These are phyloP conservation scores for Hydropsyche betteni DNA, from an alignment of 2,888 invertebrate species.

Conservation along the genomic window DNA sequence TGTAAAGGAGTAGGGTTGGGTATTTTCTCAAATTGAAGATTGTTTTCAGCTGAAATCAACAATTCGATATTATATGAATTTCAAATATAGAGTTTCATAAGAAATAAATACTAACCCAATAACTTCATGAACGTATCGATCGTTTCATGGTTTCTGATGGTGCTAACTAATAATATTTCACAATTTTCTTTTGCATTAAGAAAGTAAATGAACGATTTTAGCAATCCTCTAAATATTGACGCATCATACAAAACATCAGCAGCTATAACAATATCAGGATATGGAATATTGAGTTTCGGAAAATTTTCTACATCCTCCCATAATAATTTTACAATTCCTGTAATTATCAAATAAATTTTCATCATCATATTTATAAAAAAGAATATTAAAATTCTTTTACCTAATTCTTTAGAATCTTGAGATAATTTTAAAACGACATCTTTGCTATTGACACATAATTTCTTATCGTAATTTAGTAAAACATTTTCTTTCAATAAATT, in stretches of 20 bases:
- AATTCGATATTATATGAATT: background rate
- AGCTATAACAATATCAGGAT: slow-evolving; percentile 61
- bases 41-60: background rate
- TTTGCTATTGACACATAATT: background rate
- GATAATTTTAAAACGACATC: background rate
- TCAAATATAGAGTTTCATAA: background rate
- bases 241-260: slow-evolving; percentile 66
- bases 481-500: slow-evolving; percentile 71
- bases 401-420: too few species aligned
- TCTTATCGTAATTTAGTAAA: slow-evolving; percentile 63
- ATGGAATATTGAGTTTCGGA: slow-evolving; percentile 50
- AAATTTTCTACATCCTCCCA: slow-evolving; percentile 61
- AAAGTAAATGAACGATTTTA: slow-evolving; percentile 57
- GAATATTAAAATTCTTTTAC: background rate
- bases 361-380: background rate
- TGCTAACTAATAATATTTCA: slow-evolving; percentile 62
- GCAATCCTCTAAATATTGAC: slow-evolving; percentile 58
- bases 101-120: slow-evolving; percentile 54
- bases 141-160: slow-evolving; percentile 64
- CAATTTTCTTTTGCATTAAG: slow-evolving; percentile 54
- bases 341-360: background rate
- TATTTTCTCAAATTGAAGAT: background rate
- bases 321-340: slow-evolving; percentile 58
- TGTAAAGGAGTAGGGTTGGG: background rate
- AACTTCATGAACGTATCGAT: slow-evolving; percentile 59